Base-by-base conservation (phyloP, 2,797 vertebrate genomes). In the Lepilemur ruficaudatus region DNA sequence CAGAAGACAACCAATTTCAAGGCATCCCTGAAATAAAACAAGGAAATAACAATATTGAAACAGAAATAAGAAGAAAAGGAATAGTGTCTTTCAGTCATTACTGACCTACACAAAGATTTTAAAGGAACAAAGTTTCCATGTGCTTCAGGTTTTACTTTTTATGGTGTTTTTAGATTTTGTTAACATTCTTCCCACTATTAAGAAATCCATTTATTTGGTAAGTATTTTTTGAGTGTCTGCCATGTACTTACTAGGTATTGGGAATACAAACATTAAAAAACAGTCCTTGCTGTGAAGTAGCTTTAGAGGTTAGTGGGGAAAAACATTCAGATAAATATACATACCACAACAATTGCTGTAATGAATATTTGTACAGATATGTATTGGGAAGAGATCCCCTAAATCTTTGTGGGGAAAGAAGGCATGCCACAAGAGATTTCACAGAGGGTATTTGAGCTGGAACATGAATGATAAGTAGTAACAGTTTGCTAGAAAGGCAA, bases 81-180 rank as follows among this genome's bases (percentile, higher is more conserved):
- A 63, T 72, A 67, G 35, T 48, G 30, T 72, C 43, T 48, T 70
- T 61, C 18, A 22, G 63, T 81, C 48, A 70, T 65, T 73, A 30
- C 38, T 83, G 48, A 61, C 41, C 43, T 50, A 52, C 9, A 43
- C 52, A 57, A 6, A 57, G 38, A 32, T 69, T 84, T 87, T 75
- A 84, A 87, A 84, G 55, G 38, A 61, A 75, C 22, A 72, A 30
- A 81, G 18, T 48, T 65, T 20, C 32, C 65, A 32, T 41, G 14
- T 83, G 22, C 70, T 83, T 96, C 72, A 93, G 41, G 38, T 88
- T 94, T 83, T 70, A 63, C 43, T 76, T 78, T 76, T 28, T n/a
- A 30, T n/a, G 35, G 7, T 55, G 14, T 70, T 91, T 93, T n/a
- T 41, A 23, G 18, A 30, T 38, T 73, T 59, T 70, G 48, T 82